Conservation (phyloP, 2,113 vertebrate genomes). For the Cettia cetti region DNA sequence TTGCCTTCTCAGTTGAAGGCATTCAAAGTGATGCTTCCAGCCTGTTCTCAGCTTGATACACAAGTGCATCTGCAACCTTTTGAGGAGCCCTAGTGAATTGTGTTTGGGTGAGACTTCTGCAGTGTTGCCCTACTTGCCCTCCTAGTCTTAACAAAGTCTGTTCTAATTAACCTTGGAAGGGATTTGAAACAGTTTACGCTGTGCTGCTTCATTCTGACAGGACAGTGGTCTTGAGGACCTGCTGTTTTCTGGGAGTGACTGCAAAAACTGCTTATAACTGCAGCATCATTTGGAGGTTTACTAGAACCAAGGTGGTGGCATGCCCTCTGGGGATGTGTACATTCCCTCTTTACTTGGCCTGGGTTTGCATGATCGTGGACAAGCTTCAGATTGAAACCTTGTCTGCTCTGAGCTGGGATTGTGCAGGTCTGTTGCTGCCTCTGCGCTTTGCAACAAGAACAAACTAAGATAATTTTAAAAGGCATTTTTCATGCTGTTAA, state of each 20-base stretch:
- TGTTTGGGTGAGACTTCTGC: neutral
- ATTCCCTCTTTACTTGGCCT: neutral
- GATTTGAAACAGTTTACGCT: neutral
- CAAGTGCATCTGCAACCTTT: neutral
- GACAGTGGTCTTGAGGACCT: neutral
- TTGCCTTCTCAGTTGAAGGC: neutral
- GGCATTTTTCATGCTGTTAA: neutral
- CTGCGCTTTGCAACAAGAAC: neutral
- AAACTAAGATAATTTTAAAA: neutral
- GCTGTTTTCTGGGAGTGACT: neutral
- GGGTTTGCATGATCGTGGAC: neutral
- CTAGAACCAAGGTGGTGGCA: neutral
- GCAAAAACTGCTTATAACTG: neutral
- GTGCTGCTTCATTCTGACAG: neutral
- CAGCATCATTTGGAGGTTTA: neutral
- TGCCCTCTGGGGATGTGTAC: neutral
- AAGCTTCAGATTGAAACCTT: neutral
- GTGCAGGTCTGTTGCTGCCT: neutral
- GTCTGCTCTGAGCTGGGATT: neutral
- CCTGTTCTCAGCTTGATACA: neutral
- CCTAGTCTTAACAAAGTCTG: neutral
- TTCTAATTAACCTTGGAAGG: neutral
- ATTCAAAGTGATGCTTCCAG: neutral
- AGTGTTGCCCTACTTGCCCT: neutral
- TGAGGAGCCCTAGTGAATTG: neutral